phyloP scores from a whole-genome alignment of 1,140 invertebrate genomes.

The Drosophila pseudoobscura region DNA sequence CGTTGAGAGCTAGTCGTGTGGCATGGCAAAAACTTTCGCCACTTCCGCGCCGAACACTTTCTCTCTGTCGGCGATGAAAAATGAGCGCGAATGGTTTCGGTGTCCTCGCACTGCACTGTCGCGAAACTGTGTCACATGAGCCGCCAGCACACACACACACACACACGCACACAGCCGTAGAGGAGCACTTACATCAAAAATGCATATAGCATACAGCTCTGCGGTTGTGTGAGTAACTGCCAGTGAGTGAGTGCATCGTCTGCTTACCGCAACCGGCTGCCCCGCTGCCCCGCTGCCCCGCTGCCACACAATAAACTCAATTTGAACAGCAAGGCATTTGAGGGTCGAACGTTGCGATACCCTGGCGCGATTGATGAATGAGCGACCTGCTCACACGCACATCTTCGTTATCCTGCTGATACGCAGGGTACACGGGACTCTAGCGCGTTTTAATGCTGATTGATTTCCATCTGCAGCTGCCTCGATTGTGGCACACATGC shows the following conservation, averaged over 20 bases:
- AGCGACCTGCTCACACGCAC: too few relatives aligned
- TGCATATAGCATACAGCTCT: constrained; percentile 28
- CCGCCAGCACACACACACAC: constrained; percentile 13
- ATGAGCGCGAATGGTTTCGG: constrained; percentile 59
- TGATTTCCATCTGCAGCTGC: constrained; percentile 10
- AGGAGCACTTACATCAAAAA: constrained; percentile 32
- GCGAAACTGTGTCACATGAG: constrained; percentile 68
- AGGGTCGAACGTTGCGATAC: constrained; percentile 14
- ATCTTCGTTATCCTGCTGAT: too few relatives aligned
- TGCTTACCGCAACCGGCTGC: constrained; percentile 49
- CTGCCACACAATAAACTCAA: constrained; percentile 66
- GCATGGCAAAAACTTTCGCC: constrained; percentile 57
- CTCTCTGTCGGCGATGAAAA: constrained; percentile 52
- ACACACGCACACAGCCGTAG: constrained; percentile 8
- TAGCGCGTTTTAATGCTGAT: not conserved
- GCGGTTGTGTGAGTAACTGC: constrained; percentile 30
- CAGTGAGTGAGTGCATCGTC: constrained; percentile 31
- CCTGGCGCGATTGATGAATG: not conserved
- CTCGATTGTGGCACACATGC: not conserved
- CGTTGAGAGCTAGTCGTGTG: constrained; percentile 3
- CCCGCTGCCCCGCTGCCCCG: constrained; percentile 4
- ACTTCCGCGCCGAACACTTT: constrained; percentile 51
- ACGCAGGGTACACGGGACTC: not conserved
- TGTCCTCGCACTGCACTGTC: constrained; percentile 35
- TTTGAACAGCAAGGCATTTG: constrained; percentile 16